Conservation (phyloP, 2,113 vertebrate species). For the Varanus salvator region DNA sequence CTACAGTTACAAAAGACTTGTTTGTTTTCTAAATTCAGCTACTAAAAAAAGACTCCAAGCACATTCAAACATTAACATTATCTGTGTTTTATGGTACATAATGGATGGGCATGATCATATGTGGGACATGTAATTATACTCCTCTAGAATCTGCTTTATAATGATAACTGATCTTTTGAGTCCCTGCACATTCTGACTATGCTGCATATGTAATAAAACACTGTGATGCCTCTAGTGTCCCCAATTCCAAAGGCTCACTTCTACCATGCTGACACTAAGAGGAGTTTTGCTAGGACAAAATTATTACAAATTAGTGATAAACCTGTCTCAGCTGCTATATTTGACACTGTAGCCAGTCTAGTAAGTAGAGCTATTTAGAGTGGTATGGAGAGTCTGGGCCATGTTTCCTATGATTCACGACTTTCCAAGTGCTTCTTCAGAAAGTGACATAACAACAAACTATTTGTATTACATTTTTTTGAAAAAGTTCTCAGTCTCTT, state of each 20-base stretch:
- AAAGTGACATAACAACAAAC: neutral
- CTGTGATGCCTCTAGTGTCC: neutral
- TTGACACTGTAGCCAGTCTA: neutral
- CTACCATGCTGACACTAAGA: neutral
- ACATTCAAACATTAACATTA: neutral
- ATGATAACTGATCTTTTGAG: neutral
- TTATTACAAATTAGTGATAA: neutral
- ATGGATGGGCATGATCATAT: neutral
- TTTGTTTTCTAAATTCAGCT: neutral
- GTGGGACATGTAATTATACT: neutral
- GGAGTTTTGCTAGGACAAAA: neutral
- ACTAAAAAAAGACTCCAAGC: neutral
- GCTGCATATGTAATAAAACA: neutral
- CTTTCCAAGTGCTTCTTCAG: neutral
- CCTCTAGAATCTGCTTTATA: neutral
- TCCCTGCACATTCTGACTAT: neutral
- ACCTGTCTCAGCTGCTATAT: neutral
- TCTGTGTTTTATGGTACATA: neutral
- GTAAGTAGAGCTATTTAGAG: neutral
- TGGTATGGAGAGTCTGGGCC: neutral
- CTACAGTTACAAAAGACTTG: neutral
- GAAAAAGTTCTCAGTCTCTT: neutral
- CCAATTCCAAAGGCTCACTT: neutral
- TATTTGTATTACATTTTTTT: neutral
- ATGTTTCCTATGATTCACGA: neutral